Evolutionary conservation across 1,140 invertebrate genomes (phyloP), one percentile per base, ranked within the genome.

Genomic region (Lepidurus couesii): DNA sequence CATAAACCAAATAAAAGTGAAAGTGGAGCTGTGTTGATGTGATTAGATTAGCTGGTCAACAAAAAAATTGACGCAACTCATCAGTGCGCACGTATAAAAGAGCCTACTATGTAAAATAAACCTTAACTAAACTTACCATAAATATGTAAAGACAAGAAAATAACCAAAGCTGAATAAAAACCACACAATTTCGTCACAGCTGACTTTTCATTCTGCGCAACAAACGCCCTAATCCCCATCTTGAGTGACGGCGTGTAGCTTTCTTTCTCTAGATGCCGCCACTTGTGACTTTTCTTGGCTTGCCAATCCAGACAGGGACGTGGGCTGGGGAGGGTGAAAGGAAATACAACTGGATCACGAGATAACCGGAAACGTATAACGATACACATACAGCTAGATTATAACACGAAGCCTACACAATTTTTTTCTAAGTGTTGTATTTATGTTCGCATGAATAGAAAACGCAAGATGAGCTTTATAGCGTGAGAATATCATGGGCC

Each of bases 401-500:
- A 34, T 34, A 34, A 34, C 34, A 34, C 3, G 34, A 34, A 34
- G 4, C 34, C 34, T 16, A 47, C 45, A 47, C 10, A 4, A 6
- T 16, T 10, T 16, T 16, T 75, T 24, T 75, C 43, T 47, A 45
- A 26, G 43, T 44, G 43, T 34, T 77, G 34, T 77, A 77, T 77
- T 78, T 13, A 78, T 73, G 42, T 44, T 77, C 21, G 43, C 53
- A 73, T 78, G 42, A 34, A 74, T 47, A 78, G 16, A 79, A 77
- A 78, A 45, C 45, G 44, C 43, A 11, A 79, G 13, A 11, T 6
- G 26, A 43, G 34, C 73, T 16, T 88, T 88, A 91, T 79, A 90
- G 85, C 53, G 93, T 94, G 77, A 95, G 88, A 84, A 96, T 95
- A 84, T 95, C 93, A 78, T 90, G 90, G 42, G 93, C 93, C 84